A percentile compares a stretch with the other conserved stretches of the same genome.
phyloP scores from a whole-genome alignment of 2,797 vertebrate species.

The Iguana delicatissima region DNA sequence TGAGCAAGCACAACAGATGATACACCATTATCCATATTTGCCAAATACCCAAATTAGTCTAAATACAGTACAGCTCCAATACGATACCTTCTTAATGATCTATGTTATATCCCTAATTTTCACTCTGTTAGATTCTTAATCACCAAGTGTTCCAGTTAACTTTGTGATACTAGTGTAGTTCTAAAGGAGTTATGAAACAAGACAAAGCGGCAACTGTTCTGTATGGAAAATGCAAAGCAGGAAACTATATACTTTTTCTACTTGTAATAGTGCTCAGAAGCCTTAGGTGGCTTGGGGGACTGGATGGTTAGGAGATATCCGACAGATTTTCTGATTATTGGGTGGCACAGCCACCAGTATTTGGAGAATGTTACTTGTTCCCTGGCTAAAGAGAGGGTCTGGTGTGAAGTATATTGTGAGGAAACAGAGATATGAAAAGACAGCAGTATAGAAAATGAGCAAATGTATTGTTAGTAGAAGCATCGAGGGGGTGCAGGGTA shows the following conservation, averaged over 20 bases:
- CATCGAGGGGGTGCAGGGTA: not conserved
- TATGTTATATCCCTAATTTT: slow-evolving; percentile 56
- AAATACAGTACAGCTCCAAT: slow-evolving; percentile 47
- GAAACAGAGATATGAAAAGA: not conserved
- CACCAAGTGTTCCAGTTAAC: slow-evolving; percentile 45
- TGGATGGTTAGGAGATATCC: not conserved
- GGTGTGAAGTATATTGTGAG: too few relatives aligned
- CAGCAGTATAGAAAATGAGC: too few relatives aligned
- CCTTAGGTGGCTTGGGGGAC: not conserved
- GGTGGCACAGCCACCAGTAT: not conserved
- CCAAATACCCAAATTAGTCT: slow-evolving; percentile 41
- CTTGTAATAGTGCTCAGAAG: not conserved
- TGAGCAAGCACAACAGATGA: slow-evolving; percentile 49
- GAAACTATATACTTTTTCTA: not conserved
- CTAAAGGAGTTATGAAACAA: slow-evolving; percentile 9
- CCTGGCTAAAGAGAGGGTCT: not conserved
- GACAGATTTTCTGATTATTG: not conserved
- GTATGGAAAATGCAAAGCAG: not conserved
- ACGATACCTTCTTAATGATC: slow-evolving; percentile 39
- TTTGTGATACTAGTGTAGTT: slow-evolving; percentile 11
- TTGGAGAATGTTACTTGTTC: not conserved
- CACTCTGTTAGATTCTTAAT: slow-evolving; percentile 24
- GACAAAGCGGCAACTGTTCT: not conserved
- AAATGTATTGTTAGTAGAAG: not conserved
- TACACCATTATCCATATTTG: slow-evolving; percentile 43